These are phyloP conservation scores for Cerastoderma edule DNA, from an alignment of 2,888 invertebrate species.

Conservation along the genomic window DNA sequence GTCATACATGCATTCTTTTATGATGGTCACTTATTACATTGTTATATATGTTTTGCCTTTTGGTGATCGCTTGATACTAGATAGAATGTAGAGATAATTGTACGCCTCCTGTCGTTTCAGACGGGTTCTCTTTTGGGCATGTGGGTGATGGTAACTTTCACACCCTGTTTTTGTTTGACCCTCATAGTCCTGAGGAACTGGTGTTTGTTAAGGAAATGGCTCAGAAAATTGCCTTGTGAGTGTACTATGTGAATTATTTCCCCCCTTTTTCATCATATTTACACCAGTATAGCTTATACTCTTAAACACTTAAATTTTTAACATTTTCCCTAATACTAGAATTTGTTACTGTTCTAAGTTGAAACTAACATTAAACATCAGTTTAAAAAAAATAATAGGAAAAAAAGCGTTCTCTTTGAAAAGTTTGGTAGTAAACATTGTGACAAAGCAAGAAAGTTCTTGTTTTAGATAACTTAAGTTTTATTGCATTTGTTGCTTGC, in stretches of 20 bases:
- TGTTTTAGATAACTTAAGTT: too few relatives aligned
- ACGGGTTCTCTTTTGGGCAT: slow-evolving; percentile 84
- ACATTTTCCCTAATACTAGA: background rate
- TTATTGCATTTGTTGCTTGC: too few relatives aligned
- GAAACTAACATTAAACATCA: too few relatives aligned
- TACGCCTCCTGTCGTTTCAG: too few relatives aligned
- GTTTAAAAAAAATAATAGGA: background rate
- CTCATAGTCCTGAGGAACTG: slow-evolving; percentile 79
- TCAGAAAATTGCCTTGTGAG: slow-evolving; percentile 66
- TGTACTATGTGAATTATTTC: slow-evolving; percentile 19
- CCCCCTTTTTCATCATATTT: background rate
- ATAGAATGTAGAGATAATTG: too few relatives aligned
- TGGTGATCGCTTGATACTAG: too few relatives aligned
- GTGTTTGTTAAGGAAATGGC: slow-evolving; percentile 52
- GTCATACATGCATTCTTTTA: too few relatives aligned
- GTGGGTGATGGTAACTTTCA: slow-evolving; percentile 87
- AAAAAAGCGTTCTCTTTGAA: background rate
- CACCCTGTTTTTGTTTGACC: slow-evolving; percentile 82
- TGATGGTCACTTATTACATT: too few relatives aligned
- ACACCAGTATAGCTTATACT: too few relatives aligned
- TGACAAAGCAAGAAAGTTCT: slow-evolving; percentile 5
- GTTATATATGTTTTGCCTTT: too few relatives aligned
- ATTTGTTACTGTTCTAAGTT: background rate
- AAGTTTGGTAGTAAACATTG: slow-evolving; percentile 1
- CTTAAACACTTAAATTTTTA: too few relatives aligned